Evolutionary conservation across 1,140 invertebrate species (phyloP), one percentile per base, ranked within the genome.

Genomic region (Berghia stephanieae): DNA sequence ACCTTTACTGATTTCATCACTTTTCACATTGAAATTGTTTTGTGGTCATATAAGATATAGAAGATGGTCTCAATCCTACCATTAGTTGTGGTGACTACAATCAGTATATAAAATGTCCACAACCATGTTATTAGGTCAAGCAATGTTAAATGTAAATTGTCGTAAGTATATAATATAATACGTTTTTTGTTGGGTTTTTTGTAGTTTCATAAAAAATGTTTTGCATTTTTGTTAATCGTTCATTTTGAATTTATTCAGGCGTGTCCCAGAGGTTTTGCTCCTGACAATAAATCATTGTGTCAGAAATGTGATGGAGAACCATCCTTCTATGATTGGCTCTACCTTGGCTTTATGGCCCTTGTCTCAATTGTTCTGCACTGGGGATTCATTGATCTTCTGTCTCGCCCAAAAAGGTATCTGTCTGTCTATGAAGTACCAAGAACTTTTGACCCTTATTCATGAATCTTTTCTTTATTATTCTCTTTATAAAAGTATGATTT

Each of bases 311-410:
- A 92, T 3, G 93, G 95, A 74, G 89, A 90, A 24, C 94, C 95
- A 0, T 90, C 92, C 42, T 92, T 96, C n/a, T 98, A 98, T 86
- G 96, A 98, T 85, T 97, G 95, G 94, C 91, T 98, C 1, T 98
- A 97, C 89, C 91, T 98, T 21, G 95, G 95, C 1, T 98, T 98
- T 84, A 97, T 98, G 95, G 94, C 93, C 0, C 85, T 97, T 8
- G 82, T 96, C 49, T 93, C 95, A 0, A 87, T 98, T 16, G 93
- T 96, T 42, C 89, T 98, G 75, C 96, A 98, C 89, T 96, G 95
- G 92, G 95, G 95, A 84, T 96, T 94, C 84, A 98, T 98, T 63
- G 96, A 98, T 80, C 87, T 93, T 92, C 93, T 94, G 27, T 92
- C 78, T 40, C 63, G 78, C 86, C 92, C 93, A 81, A 92, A 94